Evolutionary conservation across 1,140 invertebrate genomes (phyloP), one percentile per base, ranked within the genome.

Genomic region (Calycopis cecrops): DNA sequence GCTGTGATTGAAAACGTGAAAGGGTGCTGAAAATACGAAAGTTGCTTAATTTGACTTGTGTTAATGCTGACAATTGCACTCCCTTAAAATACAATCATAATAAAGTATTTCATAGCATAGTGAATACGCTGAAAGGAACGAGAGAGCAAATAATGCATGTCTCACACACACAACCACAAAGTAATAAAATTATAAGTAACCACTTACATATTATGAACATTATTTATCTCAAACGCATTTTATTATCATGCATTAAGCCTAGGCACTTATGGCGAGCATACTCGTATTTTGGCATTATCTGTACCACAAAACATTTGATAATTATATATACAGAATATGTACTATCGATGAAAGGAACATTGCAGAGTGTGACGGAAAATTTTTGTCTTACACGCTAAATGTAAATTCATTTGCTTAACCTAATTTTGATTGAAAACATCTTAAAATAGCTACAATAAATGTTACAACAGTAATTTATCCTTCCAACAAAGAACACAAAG

Each of bases 221-320:
- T 28, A 28, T 28, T 28, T 28, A 28, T 28, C 21, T 28, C 21
- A 28, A 28, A 28, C 21, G 6, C 21, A 28, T 28, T 28, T 28
- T 28, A 28, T 28, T 34, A 51, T 35, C 35, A 49, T 51, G 35
- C 34, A 60, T 67, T 57, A 68, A 74, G 65, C 71, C 73, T 77
- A 81, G 78, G 76, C 76, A 81, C 76, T 77, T 76, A 70, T 65
- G 76, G 76, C 66, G 71, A 74, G 73, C 57, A 59, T 69, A 57
- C 59, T 51, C 17, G 21, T 28, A 48, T 71, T 75, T 73, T 77
- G 73, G 74, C 71, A 69, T 73, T 62, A 56, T 53, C 9, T 35
- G 52, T 62, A 52, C 48, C 48, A 55, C 21, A 44, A 47, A 47
- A 62, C 55, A 38, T 35, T 50, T 35, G 48, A 59, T 16, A 48